phyloP scores from a whole-genome alignment of 2,888 invertebrate species.

The Diarsia mendica region DNA sequence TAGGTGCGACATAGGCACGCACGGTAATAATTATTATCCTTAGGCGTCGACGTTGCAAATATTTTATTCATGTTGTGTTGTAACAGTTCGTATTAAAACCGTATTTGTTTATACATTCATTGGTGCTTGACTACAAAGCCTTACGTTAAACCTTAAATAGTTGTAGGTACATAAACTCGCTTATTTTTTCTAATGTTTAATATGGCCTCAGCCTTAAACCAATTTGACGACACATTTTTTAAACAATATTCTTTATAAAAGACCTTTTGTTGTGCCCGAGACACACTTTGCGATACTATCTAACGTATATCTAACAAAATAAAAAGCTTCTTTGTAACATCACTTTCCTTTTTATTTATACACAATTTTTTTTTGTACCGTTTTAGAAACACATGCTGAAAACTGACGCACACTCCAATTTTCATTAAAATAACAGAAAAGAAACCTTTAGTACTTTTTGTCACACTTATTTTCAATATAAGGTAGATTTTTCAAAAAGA shows the following conservation, averaged over 20 bases:
- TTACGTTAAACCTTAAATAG: neutral
- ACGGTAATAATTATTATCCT: too few relatives aligned
- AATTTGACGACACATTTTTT: conserved; percentile 70
- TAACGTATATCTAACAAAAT: conserved; percentile 63
- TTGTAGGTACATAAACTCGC: neutral
- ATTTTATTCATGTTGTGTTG: neutral
- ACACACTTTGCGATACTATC: conserved; percentile 74
- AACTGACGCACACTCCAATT: neutral
- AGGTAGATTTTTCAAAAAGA: too few relatives aligned
- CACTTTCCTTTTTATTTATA: conserved; percentile 73
- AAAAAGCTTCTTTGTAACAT: conserved; percentile 67
- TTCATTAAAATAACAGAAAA: neutral
- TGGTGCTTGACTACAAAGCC: neutral
- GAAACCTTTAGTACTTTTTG: too few relatives aligned
- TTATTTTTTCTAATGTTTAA: conserved; percentile 10
- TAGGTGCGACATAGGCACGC: neutral
- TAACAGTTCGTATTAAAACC: neutral
- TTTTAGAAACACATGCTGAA: conserved; percentile 33
- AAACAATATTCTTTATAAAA: conserved; percentile 71
- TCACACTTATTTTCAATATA: too few relatives aligned
- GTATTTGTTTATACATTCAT: neutral
- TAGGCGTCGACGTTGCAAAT: neutral
- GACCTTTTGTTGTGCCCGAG: conserved; percentile 71
- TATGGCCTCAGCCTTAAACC: conserved; percentile 63
- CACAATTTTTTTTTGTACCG: conserved; percentile 38